Evolutionary conservation across 2,113 vertebrate species (phyloP).

Genomic region (Urocynchramus pylzowi): DNA sequence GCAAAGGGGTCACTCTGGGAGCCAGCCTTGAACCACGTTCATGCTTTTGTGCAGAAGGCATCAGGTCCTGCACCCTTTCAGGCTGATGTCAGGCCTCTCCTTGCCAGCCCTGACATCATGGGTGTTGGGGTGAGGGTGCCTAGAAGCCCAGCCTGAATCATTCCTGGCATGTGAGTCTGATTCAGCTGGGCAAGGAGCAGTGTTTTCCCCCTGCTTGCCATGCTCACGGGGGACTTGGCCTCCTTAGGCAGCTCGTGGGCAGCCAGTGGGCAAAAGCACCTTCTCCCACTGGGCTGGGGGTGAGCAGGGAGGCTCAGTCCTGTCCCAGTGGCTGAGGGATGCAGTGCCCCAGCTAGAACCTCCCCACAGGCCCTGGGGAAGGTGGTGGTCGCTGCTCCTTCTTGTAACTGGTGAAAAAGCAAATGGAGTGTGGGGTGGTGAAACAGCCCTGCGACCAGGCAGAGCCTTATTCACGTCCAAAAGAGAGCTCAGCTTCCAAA

Average conservation of each 20-base stretch:
- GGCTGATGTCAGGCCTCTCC: background rate
- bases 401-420: background rate
- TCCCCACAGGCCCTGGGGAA: background rate
- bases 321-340: background rate
- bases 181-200: background rate
- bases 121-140: background rate
- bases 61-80: background rate
- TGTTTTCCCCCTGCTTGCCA: background rate
- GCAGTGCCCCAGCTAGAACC: background rate
- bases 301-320: background rate
- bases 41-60: background rate
- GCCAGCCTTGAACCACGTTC: background rate
- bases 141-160: background rate
- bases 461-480: background rate
- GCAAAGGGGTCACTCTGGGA: background rate
- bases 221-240: fast-evolving
- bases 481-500: background rate
- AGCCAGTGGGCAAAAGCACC: background rate
- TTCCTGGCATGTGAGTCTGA: background rate
- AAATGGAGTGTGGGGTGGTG: background rate
- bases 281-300: background rate
- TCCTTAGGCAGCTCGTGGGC: background rate
- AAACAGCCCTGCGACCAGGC: background rate
- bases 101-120: background rate
- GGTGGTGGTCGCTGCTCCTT: background rate